Evolutionary conservation across 2,888 invertebrate species (phyloP), one percentile per base, ranked within the genome.

Genomic region (Yponomeuta cagnagella): DNA sequence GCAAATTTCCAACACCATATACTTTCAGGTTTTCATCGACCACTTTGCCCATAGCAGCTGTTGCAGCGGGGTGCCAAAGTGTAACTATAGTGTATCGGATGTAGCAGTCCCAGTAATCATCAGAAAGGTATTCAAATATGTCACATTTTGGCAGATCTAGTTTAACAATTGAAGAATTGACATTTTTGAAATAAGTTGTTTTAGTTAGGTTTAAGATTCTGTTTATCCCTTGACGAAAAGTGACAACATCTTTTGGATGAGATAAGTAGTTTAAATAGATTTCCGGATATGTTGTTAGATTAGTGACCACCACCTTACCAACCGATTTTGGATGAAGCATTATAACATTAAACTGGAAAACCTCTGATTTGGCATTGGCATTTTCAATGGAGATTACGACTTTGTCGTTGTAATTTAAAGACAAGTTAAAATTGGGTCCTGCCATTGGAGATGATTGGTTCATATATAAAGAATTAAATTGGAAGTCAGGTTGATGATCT

Each of bases 91-190:
- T 31, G n/a, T n/a, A 37, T 43, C 43, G 33, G 0, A 70, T 63
- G 12, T 71, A 73, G n/a, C 73, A 73, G 10, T 10, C 48, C 72
- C 70, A 73, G 30, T 73, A 73, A 10, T 70, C 58, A n/a, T 73
- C 71, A 64, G 65, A 58, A 2, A 31, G 23, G 64, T 65, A 73
- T 48, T 37, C 30, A 2, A 70, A 63, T 66, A 15, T 1, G 6
- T 73, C 70, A 48, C 73, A 73, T 33, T 69, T 52, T 9, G 71
- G 70, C 1, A 73, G 23, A 30, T 48, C 15, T 0, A 69, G 63
- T 67, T 66, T 67, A 3, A 63, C 23, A 6, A 73, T 63, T 10
- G n/a, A 8, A 1, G 70, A 70, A 2, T 68, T 33, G 5, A 48
- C 63, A 2, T 69, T 31, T 12, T 37, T 48, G 12, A 71, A 66